A percentile compares a stretch with the other conserved stretches of the same genome.
phyloP scores from a whole-genome alignment of 2,113 vertebrate species.

The Pteruthius melanotis region DNA sequence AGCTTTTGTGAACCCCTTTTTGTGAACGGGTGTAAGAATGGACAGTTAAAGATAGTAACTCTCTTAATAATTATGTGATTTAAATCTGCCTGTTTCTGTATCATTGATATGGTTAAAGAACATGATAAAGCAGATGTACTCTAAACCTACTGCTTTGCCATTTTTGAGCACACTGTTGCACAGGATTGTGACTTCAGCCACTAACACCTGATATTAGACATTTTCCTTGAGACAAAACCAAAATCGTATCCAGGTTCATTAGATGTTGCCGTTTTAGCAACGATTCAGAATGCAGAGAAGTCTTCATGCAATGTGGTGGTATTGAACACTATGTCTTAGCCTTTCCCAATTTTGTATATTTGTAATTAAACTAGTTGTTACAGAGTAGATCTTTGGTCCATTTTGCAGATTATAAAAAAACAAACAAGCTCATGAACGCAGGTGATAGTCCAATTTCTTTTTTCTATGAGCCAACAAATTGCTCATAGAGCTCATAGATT shows the following conservation, averaged over 20 bases:
- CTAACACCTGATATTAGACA: not conserved
- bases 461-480: not conserved
- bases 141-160: not conserved
- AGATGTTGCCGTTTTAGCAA: not conserved
- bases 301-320: not conserved
- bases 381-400: not conserved
- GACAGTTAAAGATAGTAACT: not conserved
- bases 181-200: not conserved
- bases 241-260: not conserved
- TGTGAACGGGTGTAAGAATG: not conserved
- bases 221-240: not conserved
- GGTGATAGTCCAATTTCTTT: not conserved
- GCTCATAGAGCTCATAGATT: not conserved
- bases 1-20: not conserved
- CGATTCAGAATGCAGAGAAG: not conserved
- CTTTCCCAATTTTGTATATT: not conserved
- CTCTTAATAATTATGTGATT: not conserved
- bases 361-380: not conserved
- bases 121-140: not conserved
- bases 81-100: not conserved
- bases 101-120: not conserved
- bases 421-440: not conserved
- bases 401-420: not conserved
- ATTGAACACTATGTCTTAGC: not conserved
- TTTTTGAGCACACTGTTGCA: not conserved